Base-by-base conservation (phyloP, 2,888 invertebrate species). In the Stenoptilia bipunctidactyla region DNA sequence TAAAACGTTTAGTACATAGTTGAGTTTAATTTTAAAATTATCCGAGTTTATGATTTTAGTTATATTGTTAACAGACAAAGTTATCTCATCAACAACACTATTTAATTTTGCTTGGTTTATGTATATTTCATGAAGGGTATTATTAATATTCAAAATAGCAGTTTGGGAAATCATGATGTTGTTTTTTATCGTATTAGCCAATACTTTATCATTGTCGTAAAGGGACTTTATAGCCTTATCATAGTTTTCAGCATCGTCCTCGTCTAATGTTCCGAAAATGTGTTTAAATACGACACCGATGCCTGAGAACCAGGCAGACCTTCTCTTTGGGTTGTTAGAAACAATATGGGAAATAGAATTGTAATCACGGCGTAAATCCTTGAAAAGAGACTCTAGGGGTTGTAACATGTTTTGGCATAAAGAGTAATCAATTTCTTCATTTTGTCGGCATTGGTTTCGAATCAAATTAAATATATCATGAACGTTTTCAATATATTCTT, bases 281-380 rank as follows among this genome's bases (percentile, higher is more conserved):
- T 45, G 39, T 47, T 53, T 54, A 8, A 46, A 38, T 1, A 46
- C 15, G 5, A 45, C 41, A 1, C 54, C 53, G n/a, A 51, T 37
- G 1, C 45, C 49, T 12, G 44, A 43, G 4, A 53, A 34, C 52
- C 52, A 52, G 1, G 52, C 45, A 2, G 40, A 36, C 9, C 53
- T 43, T 40, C 46, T 50, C 5, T 10, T 9, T 41, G 41, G 43
- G 8, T 8, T 39, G 3, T 37, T 36, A 4, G 13, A 13, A n/a
- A 34, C 10, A 10, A 30, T 9, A n/a, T 30, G 30, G 10, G 30
- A 30, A 12, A 30, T 30, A 2, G 30, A 30, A 4, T 30, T 30
- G 10, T 30, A 30, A 30, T 30, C 30, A n/a, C n/a, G 9, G 30
- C 2, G 3, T 2, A 12, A 8, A 12, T 30, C 30, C 2, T 30